Base-by-base conservation (phyloP, 2,113 vertebrate species). In the Prunella himalayana region DNA sequence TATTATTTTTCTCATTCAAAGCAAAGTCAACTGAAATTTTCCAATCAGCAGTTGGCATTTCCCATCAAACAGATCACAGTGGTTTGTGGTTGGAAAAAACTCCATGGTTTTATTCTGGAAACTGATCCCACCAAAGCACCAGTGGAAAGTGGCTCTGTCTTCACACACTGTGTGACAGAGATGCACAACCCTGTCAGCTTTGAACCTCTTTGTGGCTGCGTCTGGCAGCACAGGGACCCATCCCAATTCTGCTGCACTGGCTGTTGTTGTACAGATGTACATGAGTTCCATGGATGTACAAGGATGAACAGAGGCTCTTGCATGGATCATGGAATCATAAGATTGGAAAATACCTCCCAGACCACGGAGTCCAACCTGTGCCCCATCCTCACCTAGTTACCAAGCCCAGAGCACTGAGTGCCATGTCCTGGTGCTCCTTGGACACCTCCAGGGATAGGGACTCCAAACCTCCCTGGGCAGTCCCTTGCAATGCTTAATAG, bases 1-100 rank as follows among this genome's bases (percentile, higher is more conserved):
- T 90, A 90, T 77, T 88, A 92, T 94, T 94, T 97, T 93, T 70
- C 80, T 88, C 86, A 59, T 54, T 94, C 88, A 88, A 83, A 92
- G 86, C 51, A 35, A 88, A 95, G 68, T 73, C 68, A 93, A 73
- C 54, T 10, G 6, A 64, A 72, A 86, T 92, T 92, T 95, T 35
- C 59, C 86, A 61, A 73, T 73, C 72, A 72, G 45, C 50, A 71
- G 30, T 8, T 76, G 85, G 37, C 41, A 53, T 65, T 93, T 94
- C 82, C 63, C 63, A 61, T 80, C 63, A 76, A 64, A 79, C 13
- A 81, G 49, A 87, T 57, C 0, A 1, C 57, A 3, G 1, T 31
- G 7, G 28, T 70, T 69, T 86, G 59, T 56, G 41, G 20, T 4
- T 33, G 59, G 50, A 76, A 60, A 77, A n/a, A 80, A 25, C 53